Evolutionary conservation across 2,113 vertebrate genomes (phyloP), one percentile per base, ranked within the genome.

Genomic region (Bostrychus sinensis): DNA sequence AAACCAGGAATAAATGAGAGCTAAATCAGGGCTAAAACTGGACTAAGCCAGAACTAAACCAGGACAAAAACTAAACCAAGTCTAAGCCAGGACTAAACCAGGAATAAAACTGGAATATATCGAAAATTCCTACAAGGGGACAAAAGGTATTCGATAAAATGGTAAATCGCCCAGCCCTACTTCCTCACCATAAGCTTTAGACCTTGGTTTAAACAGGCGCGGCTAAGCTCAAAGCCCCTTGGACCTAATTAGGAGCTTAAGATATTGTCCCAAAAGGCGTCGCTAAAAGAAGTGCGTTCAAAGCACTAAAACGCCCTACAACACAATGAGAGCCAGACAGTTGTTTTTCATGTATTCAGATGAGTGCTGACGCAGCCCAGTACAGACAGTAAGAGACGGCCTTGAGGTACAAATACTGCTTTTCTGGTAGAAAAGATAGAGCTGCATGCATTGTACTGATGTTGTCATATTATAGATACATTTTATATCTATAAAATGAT

Each of bases 221-320:
- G n/a, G 55, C 43, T 36, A n/a, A 77, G 66, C 48, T 71, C 71
- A 82, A 80, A 67, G 60, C 81, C 80, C 75, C 62, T 62, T n/a
- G 68, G 82, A 82, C 50, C 75, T 53, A 70, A 85, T 88, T 83
- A 87, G 46, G 60, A 78, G 38, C 50, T 83, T 39, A 71, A 83
- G 70, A 72, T 72, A 70, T 45, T 64, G 62, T 83, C 70, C 72
- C 73, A 68, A 70, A 71, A n/a, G 66, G 69, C 13, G 37, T 59
- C 42, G 10, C 37, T 66, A 10, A n/a, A 58, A 72, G 64, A 77
- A 65, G 12, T 43, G 38, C 7, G 45, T 50, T 77, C 26, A 77
- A 68, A 78, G 70, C 42, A 45, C 5, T 55, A 39, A 60, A 36
- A 57, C 16, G 30, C 28, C 11, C 8, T 5, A 22, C 6, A 62